Evolutionary conservation across 2,888 invertebrate genomes (phyloP).

Genomic region (Leptothorax acervorum): DNA sequence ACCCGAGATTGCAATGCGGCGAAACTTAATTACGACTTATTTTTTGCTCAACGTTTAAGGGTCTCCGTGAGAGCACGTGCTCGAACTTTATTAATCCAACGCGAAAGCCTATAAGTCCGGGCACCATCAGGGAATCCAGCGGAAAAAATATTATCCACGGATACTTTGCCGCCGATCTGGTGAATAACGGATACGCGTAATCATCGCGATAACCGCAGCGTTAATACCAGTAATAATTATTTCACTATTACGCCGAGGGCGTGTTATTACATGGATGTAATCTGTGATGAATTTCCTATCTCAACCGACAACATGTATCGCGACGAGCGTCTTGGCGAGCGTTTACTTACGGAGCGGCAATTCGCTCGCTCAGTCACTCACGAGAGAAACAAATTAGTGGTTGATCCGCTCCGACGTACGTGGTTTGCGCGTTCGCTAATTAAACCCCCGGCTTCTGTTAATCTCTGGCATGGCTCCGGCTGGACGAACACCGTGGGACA

Average conservation of each 20-base stretch:
- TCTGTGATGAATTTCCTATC: conserved; percentile 34
- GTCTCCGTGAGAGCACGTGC: neutral
- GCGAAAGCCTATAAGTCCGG: neutral
- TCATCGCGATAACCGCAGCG: conserved; percentile 15
- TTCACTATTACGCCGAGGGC: conserved; percentile 21
- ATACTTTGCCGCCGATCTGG: neutral
- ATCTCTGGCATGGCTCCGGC: conserved; percentile 62
- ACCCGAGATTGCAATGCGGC: neutral
- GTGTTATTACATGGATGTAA: conserved; percentile 27
- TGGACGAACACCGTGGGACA: conserved; percentile 4
- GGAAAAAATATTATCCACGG: neutral
- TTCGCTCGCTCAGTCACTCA: conserved; percentile 24
- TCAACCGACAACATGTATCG: neutral
- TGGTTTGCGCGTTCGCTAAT: conserved; percentile 63
- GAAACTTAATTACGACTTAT: neutral
- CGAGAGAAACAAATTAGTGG: conserved; percentile 57
- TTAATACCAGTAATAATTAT: conserved; percentile 32
- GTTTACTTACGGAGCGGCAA: conserved; percentile 38
- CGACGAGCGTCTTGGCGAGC: neutral
- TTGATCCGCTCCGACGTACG: conserved; percentile 46
- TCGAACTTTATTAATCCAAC: neutral
- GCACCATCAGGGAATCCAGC: neutral
- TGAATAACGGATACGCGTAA: conserved; percentile 32
- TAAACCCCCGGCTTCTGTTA: conserved; percentile 62
- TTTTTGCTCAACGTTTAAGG: conserved; percentile 1